phyloP scores from a whole-genome alignment of 1,140 invertebrate genomes.

The Xylocopa sonorina region DNA sequence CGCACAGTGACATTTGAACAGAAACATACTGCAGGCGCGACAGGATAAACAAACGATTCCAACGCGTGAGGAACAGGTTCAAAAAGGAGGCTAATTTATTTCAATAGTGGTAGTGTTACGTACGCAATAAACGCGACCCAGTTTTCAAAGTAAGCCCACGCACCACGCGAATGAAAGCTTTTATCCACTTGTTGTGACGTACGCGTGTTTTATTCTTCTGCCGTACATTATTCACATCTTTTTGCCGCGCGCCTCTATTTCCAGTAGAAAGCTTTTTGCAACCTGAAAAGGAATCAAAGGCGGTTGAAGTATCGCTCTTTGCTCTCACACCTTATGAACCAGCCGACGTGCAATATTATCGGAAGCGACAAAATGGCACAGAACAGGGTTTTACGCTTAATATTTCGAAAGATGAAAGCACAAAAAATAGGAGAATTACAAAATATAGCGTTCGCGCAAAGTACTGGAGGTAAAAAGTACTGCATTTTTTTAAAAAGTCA shows the following conservation, averaged over 20 bases:
- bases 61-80: constrained; percentile 5
- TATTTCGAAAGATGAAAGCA: neutral
- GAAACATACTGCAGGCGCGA: neutral
- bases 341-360: constrained; percentile 49
- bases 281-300: constrained; percentile 53
- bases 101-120: neutral
- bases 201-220: constrained; percentile 61
- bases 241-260: constrained; percentile 40
- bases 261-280: constrained; percentile 62
- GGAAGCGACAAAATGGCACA: constrained; percentile 44
- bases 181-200: constrained; percentile 69
- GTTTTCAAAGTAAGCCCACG: constrained; percentile 69
- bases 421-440: too few species aligned
- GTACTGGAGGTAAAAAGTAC: too few species aligned
- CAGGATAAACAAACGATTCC: neutral
- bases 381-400: neutral
- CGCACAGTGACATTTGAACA: constrained; percentile 23
- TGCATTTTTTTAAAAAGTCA: too few species aligned
- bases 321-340: constrained; percentile 27
- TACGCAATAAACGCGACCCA: constrained; percentile 77
- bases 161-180: constrained; percentile 66
- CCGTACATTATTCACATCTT: constrained; percentile 48
- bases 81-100: neutral
- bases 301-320: constrained; percentile 60
- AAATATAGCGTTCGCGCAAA: too few species aligned